A percentile compares a stretch with the other conserved stretches of the same genome.
phyloP scores from a whole-genome alignment of 1,140 invertebrate genomes.

The Drosophila pectinifera region DNA sequence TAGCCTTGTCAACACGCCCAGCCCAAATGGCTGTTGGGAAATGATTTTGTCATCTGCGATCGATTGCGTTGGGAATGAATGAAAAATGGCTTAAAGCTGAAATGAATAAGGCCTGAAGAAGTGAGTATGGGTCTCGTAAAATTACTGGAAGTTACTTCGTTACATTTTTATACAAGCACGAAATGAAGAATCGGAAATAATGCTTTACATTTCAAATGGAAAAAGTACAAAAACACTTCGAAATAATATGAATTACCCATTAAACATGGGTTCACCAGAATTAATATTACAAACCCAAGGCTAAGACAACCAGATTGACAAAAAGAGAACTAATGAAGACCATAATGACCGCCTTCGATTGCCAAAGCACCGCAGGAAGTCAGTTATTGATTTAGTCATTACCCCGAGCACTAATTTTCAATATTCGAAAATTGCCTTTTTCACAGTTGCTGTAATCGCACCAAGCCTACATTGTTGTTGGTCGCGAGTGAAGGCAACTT shows the following conservation, averaged over 20 bases:
- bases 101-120: background rate
- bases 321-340: constrained; percentile 37
- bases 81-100: constrained; percentile 4
- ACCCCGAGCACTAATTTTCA: constrained; percentile 48
- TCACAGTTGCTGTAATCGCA: constrained; percentile 1
- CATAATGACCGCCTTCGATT: constrained; percentile 40
- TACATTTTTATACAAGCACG: background rate
- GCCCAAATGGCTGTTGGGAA: constrained; percentile 47
- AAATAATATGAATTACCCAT: background rate
- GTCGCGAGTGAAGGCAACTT: constrained; percentile 51
- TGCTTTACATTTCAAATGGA: too few relatives aligned
- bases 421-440: constrained; percentile 56
- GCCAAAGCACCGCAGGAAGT: constrained; percentile 60
- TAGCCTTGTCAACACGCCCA: constrained; percentile 61
- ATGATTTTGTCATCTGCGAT: constrained; percentile 28
- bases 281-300: background rate
- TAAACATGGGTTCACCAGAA: constrained; percentile 11
- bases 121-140: background rate
- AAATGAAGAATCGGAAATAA: too few relatives aligned
- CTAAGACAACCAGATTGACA: constrained; percentile 17
- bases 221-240: background rate
- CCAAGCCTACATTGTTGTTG: constrained; percentile 8
- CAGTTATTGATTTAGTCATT: constrained; percentile 70
- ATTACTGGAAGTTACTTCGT: background rate
- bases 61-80: constrained; percentile 13